Conservation (phyloP, 2,797 vertebrate species). For the Cercopithecus hamlyni region DNA sequence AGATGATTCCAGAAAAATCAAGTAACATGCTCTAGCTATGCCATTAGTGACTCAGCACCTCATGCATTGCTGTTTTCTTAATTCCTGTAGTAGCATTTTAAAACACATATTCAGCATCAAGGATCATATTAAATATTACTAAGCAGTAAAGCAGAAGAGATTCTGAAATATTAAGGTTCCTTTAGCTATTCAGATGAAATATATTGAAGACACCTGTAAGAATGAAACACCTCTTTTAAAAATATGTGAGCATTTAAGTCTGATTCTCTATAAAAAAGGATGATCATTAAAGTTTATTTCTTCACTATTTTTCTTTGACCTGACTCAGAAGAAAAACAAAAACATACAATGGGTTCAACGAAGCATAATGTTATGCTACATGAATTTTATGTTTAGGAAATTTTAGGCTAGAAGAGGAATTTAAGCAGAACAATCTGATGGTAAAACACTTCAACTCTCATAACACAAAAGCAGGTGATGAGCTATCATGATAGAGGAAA, state of each 20-base stretch:
- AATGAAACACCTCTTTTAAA: neutral
- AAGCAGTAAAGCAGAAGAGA: neutral
- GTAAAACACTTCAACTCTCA: neutral
- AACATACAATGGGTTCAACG: neutral
- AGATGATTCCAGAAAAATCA: neutral
- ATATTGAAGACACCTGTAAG: neutral
- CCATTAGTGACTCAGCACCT: neutral
- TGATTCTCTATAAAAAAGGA: neutral
- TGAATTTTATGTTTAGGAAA: neutral
- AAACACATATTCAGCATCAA: neutral
- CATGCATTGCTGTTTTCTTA: neutral
- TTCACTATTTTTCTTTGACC: neutral
- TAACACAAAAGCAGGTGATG: neutral
- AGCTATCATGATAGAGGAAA: neutral
- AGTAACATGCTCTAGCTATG: neutral
- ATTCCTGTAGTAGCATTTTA: neutral
- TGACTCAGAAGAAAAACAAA: neutral
- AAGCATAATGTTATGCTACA: neutral
- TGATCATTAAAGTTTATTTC: neutral
- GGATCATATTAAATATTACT: neutral
- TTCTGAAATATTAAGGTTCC: neutral
- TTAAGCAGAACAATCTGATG: neutral
- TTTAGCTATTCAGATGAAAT: neutral
- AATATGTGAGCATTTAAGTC: neutral
- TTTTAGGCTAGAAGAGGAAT: neutral